Evolutionary conservation across 2,888 invertebrate species (phyloP), one percentile per base, ranked within the genome.

Genomic region (Macrophya annulata): DNA sequence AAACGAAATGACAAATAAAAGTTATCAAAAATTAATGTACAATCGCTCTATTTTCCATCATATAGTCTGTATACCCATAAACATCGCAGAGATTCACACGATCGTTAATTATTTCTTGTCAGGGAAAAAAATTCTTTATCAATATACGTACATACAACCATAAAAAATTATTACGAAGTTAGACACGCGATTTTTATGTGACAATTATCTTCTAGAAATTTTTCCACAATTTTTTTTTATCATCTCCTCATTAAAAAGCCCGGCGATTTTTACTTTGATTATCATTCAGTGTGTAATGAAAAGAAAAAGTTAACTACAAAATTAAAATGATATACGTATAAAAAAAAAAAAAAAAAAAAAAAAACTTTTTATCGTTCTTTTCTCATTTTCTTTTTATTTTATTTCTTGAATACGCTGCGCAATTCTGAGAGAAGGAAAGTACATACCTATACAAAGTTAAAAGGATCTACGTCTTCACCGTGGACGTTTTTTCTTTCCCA

Each of bases 31-130:
- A 79, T 15, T n/a, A 55, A 71, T 59, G 48, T 12, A 51, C 31
- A 83, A 74, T 37, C 40, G 81, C 59, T 65, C 65, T 51, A 48
- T 25, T 87, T 37, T 40, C 62, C 68, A 83, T 72, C 31, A 40
- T 45, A 21, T 45, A 21, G 17, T 40, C n/a, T n/a, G 3, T 71
- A 71, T 37, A 55, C n/a, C 8, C 8, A n/a, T 0, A n/a, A 71
- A 40, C 8, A 8, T 62, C 8, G 21, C 62, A 25, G 4, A 71
- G 10, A 74, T 74, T 45, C 72, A 45, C 72, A 74, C 45, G 72
- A 12, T 21, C 3, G 21, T 0, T 45, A n/a, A 40, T 74, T 45
- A 12, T 37, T 37, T 71, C 71, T 71, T 6, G 8, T n/a, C 17
- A 8, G 40, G 17, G 37, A 40, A 40, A 71, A 37, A 71, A 31